phyloP scores from a whole-genome alignment of 2,797 vertebrate species.

The Synaphobranchus kaupii region DNA sequence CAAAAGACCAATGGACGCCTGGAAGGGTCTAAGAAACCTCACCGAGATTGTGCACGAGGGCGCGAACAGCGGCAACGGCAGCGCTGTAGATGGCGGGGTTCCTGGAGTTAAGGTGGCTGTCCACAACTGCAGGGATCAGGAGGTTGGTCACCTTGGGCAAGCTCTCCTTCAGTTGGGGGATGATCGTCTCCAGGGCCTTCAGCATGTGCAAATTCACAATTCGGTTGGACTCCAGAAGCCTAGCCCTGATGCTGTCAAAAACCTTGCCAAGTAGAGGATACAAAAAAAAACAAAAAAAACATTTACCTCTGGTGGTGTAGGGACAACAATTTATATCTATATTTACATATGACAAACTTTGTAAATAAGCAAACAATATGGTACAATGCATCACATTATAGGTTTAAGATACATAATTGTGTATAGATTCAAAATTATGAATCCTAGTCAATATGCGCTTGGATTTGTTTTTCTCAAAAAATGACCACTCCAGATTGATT shows the following conservation, averaged over 20 bases:
- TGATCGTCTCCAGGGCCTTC: slow-evolving; percentile 84
- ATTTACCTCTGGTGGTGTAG: not conserved
- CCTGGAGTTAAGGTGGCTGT: slow-evolving; percentile 97
- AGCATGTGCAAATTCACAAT: slow-evolving; percentile 89
- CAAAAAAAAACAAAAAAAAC: no score
- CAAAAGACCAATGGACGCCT: not conserved
- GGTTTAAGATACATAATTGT: not conserved
- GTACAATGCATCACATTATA: not conserved
- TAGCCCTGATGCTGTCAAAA: slow-evolving; percentile 87
- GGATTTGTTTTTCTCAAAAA: no score
- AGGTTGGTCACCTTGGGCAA: slow-evolving; percentile 86
- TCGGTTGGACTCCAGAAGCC: slow-evolving; percentile 91
- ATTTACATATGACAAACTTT: not conserved
- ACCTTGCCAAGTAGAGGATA: slow-evolving; percentile 67
- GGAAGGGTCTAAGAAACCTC: slow-evolving; percentile 18
- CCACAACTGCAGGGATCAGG: slow-evolving; percentile 87
- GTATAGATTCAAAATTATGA: not conserved
- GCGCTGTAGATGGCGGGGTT: slow-evolving; percentile 85
- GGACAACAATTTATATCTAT: not conserved
- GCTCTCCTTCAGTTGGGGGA: slow-evolving; percentile 78
- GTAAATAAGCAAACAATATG: not conserved
- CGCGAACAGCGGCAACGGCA: slow-evolving; percentile 80
- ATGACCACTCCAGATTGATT: not conserved
- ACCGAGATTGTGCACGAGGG: slow-evolving; percentile 85
- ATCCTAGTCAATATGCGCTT: no score